Evolutionary conservation across 2,113 vertebrate species (phyloP).

Genomic region (Tychaedon coryphoeus): DNA sequence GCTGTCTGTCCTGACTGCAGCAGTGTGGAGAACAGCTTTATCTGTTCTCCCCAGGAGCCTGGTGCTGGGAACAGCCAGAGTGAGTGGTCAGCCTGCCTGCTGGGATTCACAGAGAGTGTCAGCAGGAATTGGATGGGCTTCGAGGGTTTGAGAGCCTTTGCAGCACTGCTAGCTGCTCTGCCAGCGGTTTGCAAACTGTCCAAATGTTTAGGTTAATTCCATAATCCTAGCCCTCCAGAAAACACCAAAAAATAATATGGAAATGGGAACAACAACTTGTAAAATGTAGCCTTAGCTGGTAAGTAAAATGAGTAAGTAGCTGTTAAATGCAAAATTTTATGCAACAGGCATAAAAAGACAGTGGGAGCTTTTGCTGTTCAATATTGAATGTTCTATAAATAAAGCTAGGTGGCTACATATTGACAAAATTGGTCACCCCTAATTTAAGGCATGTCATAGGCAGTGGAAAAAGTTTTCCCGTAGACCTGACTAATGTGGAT

Average conservation of each 20-base stretch:
- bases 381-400: slow-evolving; percentile 45
- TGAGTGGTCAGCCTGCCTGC: not conserved
- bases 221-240: slow-evolving; percentile 12
- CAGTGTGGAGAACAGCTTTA: not conserved
- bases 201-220: slow-evolving; percentile 16
- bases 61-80: not conserved
- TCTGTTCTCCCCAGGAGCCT: not conserved
- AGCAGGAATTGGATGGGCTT: not conserved
- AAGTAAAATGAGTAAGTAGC: slow-evolving; percentile 46
- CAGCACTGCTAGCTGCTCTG: not conserved
- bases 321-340: slow-evolving; percentile 33
- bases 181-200: not conserved
- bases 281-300: slow-evolving; percentile 5
- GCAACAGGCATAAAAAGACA: slow-evolving; percentile 15
- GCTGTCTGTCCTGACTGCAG: not conserved
- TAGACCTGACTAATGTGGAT: slow-evolving; percentile 16
- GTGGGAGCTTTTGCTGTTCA: slow-evolving; percentile 21
- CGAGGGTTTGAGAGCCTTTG: not conserved
- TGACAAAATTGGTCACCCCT: slow-evolving; percentile 29
- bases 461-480: slow-evolving; percentile 29
- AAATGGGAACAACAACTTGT: slow-evolving; percentile 22
- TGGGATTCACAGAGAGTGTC: not conserved
- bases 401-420: not conserved
- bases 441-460: slow-evolving; percentile 10
- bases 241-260: slow-evolving; percentile 43